Percentiles rank a stretch among this genome's conserved stretches.
Conservation (phyloP, 1,140 invertebrate species). For the Macrosteles quadrilineatus region DNA sequence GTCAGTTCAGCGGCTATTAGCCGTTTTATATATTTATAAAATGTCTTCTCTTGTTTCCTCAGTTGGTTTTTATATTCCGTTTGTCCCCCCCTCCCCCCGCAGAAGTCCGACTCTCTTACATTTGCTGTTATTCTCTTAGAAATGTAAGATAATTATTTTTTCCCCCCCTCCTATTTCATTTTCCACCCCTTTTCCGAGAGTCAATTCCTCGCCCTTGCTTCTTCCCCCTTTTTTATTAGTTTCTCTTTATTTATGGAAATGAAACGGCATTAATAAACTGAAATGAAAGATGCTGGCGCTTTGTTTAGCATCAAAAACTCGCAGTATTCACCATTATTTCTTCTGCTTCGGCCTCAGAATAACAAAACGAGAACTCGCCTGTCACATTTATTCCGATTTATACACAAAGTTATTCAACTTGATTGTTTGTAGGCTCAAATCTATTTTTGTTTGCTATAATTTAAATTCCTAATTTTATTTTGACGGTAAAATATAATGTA, state of each 20-base stretch:
- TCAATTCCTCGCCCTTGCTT: slow-evolving; percentile 18
- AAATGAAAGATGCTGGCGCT: slow-evolving; percentile 22
- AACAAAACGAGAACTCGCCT: too few species aligned
- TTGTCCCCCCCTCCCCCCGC: slow-evolving; percentile 26
- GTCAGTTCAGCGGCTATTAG: slow-evolving; percentile 3
- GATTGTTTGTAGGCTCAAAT: too few species aligned
- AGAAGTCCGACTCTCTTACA: slow-evolving; percentile 21
- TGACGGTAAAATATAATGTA: too few species aligned
- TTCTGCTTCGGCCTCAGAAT: background rate
- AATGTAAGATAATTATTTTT: slow-evolving; percentile 36
- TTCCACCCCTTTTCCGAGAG: background rate
- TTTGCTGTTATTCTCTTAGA: slow-evolving; percentile 32
- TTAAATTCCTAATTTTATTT: too few species aligned
- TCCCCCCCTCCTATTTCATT: slow-evolving; percentile 20
- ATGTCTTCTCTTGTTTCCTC: slow-evolving; percentile 19
- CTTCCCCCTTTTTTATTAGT: slow-evolving; percentile 26
- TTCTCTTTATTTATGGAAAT: slow-evolving; percentile 28
- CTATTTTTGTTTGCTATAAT: too few species aligned
- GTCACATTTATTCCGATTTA: too few species aligned
- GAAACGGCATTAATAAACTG: slow-evolving; percentile 27
- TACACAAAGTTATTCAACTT: too few species aligned
- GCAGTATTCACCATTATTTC: slow-evolving; percentile 15
- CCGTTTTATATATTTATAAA: slow-evolving; percentile 32
- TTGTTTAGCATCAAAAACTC: slow-evolving; percentile 24
- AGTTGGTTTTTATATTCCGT: slow-evolving; percentile 33